These are phyloP conservation scores for Podarcis raffonei DNA, from an alignment of 2,113 vertebrate species.

Conservation along the genomic window DNA sequence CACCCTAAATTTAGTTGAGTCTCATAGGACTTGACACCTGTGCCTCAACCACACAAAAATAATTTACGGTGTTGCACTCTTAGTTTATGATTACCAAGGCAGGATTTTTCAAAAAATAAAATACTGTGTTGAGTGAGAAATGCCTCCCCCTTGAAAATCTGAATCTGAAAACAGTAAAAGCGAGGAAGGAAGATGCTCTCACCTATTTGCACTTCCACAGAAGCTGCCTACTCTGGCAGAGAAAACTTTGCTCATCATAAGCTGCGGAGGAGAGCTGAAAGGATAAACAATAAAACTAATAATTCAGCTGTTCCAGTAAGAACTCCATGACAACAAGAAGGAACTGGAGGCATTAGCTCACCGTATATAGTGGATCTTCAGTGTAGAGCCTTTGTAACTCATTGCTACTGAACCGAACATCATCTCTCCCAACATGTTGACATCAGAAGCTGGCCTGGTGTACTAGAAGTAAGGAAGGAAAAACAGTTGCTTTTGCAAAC, in stretches of 20 bases:
- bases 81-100: not conserved
- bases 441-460: constrained; percentile 85
- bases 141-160: not conserved
- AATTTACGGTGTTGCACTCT: not conserved
- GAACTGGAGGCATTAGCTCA: constrained; percentile 60
- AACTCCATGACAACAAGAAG: not conserved
- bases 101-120: not conserved
- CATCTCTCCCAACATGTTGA: constrained; percentile 90
- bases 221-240: constrained; percentile 85
- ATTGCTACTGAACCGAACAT: constrained; percentile 90
- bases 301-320: constrained; percentile 26
- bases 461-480: constrained; percentile 69
- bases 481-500: not conserved
- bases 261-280: constrained; percentile 85
- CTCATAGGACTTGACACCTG: too few species aligned
- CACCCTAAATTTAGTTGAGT: not conserved
- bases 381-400: constrained; percentile 87
- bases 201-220: constrained; percentile 87
- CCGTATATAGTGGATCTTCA: constrained; percentile 90
- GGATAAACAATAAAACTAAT: constrained; percentile 47
- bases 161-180: not conserved
- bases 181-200: constrained; percentile 45
- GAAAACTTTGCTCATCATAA: constrained; percentile 93
- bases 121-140: not conserved
- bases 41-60: not conserved